Conservation (phyloP, 2,113 vertebrate genomes). For the Labeo rohita region DNA sequence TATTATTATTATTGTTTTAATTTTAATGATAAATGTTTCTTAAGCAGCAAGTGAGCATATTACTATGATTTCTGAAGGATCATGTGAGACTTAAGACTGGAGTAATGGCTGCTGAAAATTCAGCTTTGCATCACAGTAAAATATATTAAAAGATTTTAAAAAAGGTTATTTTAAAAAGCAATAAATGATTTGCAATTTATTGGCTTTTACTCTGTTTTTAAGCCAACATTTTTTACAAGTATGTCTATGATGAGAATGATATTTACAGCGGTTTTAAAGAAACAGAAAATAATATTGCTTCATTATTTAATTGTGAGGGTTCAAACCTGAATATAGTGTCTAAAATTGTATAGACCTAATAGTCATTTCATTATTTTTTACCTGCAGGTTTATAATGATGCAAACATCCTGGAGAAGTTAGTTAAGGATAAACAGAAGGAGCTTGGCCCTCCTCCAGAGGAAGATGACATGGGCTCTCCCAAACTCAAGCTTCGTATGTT, state of each 20-base stretch:
- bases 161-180: no score
- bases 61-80: no score
- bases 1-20: no score
- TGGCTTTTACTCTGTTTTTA: no score
- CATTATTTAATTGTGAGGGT: background rate
- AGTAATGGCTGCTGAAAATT: no score
- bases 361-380: background rate
- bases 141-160: no score
- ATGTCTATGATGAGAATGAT: background rate
- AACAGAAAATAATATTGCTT: background rate
- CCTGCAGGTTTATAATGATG: constrained; percentile 94
- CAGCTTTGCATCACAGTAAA: no score
- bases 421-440: constrained; percentile 96
- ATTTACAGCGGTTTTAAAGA: background rate
- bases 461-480: constrained; percentile 92
- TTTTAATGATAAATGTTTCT: no score
- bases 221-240: background rate
- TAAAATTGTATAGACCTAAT: background rate
- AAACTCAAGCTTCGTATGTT: constrained; percentile 94
- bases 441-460: constrained; percentile 87
- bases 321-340: background rate
- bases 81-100: no score
- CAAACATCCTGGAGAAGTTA: constrained; percentile 93
- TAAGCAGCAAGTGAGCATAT: no score
- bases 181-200: no score